These are phyloP conservation scores for Pomatorhinus ruficollis DNA, from an alignment of 2,113 vertebrate species.

Conservation along the genomic window DNA sequence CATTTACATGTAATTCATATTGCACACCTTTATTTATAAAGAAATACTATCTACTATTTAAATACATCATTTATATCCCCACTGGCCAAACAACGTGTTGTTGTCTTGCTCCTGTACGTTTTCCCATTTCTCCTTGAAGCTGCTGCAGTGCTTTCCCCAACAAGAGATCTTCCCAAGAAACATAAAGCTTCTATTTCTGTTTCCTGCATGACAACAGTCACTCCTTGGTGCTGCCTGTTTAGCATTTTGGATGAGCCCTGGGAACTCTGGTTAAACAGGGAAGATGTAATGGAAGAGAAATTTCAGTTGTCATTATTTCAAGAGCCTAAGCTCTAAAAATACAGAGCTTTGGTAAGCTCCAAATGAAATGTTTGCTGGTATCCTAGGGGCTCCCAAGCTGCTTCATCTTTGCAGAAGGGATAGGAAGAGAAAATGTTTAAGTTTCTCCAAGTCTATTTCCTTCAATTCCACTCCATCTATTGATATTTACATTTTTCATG, in stretches of 20 bases:
- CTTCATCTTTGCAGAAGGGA: background rate
- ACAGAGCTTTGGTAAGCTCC: background rate
- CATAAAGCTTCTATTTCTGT: background rate
- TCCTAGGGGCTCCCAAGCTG: background rate
- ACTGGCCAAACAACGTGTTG: background rate
- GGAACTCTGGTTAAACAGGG: background rate
- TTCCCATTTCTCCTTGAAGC: background rate
- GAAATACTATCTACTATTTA: background rate
- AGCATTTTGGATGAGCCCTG: background rate
- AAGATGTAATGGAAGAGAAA: constrained; percentile 24
- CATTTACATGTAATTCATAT: background rate
- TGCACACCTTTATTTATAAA: background rate
- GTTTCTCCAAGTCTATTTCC: background rate
- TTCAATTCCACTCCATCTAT: background rate
- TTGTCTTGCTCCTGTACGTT: background rate
- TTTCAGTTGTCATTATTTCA: background rate
- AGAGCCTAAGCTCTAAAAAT: background rate
- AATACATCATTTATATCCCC: background rate
- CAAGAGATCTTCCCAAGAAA: background rate
- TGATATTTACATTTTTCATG: background rate
- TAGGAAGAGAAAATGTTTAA: background rate
- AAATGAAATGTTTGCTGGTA: background rate
- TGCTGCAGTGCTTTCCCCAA: background rate
- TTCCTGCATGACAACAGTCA: background rate
- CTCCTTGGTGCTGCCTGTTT: background rate